Conservation (phyloP, 2,113 vertebrate species). For the Delphinus delphis region DNA sequence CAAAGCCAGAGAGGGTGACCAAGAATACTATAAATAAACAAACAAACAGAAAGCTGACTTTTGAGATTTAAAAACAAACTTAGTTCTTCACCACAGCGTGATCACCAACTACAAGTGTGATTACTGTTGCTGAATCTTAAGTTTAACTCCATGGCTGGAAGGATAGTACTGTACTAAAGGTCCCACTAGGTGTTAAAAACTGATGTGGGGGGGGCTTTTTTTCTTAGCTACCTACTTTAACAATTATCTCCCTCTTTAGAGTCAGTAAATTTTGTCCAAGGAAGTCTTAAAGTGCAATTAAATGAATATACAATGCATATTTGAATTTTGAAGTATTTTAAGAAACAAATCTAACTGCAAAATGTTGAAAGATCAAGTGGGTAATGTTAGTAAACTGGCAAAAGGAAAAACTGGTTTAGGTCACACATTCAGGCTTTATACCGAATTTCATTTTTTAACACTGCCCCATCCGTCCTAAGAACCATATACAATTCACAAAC, state of each 20-base stretch:
- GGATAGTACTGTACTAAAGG: background rate
- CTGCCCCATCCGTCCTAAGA: background rate
- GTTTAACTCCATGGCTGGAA: constrained; percentile 45
- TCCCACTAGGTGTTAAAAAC: background rate
- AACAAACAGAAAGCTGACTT: background rate
- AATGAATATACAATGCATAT: background rate
- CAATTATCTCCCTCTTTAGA: background rate
- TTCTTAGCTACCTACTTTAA: background rate
- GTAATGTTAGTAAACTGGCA: background rate
- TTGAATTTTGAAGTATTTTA: background rate
- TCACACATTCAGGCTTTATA: constrained; percentile 2
- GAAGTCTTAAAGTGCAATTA: background rate
- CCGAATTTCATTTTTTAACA: constrained; percentile 16
- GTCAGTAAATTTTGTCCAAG: background rate
- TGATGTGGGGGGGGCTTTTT: background rate
- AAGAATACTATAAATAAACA: background rate
- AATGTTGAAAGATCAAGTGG: background rate
- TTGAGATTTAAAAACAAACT: constrained; percentile 46
- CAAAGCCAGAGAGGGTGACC: background rate
- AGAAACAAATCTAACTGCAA: background rate
- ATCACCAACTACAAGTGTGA: background rate
- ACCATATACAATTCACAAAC: background rate
- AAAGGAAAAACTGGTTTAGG: background rate
- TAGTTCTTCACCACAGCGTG: background rate
- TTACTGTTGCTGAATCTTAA: constrained; percentile 40